These are phyloP conservation scores for Monochamus saltuarius DNA, from an alignment of 1,140 invertebrate genomes.

Conservation along the genomic window DNA sequence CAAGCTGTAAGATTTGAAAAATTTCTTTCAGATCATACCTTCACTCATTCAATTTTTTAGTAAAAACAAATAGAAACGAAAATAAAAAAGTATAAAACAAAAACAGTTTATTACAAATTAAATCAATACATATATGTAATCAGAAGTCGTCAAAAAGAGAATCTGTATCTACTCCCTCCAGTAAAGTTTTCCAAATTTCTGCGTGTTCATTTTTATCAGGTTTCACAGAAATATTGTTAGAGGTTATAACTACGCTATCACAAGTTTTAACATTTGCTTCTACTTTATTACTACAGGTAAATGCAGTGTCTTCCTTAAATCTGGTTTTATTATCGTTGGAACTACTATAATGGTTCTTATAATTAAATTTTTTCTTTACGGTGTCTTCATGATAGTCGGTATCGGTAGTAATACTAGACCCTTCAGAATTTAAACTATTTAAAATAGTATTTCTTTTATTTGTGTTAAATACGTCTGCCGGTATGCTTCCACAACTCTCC, in stretches of 20 bases:
- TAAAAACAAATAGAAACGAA: no score
- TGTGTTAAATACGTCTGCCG: no score
- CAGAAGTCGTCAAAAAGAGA: slow-evolving; percentile 27
- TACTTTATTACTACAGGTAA: background rate
- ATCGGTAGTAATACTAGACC: background rate
- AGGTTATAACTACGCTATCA: slow-evolving; percentile 11
- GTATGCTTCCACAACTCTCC: no score
- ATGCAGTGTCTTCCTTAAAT: slow-evolving; percentile 1
- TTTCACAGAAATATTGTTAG: slow-evolving; percentile 19
- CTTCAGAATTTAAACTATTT: background rate
- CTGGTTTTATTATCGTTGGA: no score
- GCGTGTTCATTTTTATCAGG: slow-evolving; percentile 18
- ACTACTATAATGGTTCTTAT: background rate
- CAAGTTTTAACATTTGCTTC: background rate
- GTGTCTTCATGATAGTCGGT: background rate
- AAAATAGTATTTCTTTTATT: background rate
- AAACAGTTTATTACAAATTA: background rate
- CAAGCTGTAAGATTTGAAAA: no score
- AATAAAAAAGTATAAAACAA: no score
- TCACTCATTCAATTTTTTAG: no score
- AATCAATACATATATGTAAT: slow-evolving; percentile 2
- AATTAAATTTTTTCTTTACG: background rate
- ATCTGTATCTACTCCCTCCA: slow-evolving; percentile 25
- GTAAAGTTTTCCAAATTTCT: slow-evolving; percentile 26
- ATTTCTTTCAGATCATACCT: no score